phyloP scores from a whole-genome alignment of 2,797 vertebrate genomes.

The Microctenopoma steveboyesi region DNA sequence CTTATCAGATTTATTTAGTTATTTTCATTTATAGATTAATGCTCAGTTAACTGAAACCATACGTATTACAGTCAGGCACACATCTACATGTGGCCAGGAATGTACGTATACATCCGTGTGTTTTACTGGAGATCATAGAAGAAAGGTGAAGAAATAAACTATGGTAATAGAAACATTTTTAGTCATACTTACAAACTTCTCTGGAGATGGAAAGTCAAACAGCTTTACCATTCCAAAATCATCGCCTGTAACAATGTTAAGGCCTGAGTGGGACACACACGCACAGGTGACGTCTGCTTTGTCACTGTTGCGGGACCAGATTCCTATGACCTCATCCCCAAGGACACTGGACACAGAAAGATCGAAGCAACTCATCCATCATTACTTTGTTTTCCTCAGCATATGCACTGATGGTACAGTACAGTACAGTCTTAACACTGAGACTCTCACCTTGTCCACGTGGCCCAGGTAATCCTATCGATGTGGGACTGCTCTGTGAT shows the following conservation, averaged over 20 bases:
- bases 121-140: no score
- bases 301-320: conserved; percentile 97
- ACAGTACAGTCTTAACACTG: not conserved
- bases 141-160: conserved; percentile 26
- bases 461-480: conserved; percentile 98
- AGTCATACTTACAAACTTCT: conserved; percentile 96
- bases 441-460: conserved; percentile 93
- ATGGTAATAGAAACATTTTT: not conserved
- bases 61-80: no score
- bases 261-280: conserved; percentile 97
- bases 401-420: not conserved
- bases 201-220: conserved; percentile 97
- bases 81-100: no score
- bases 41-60: not conserved
- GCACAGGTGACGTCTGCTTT: conserved; percentile 97
- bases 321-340: conserved; percentile 95
- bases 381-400: not conserved
- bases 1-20: not conserved
- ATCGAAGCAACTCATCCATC: conserved; percentile 4
- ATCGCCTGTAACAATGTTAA: conserved; percentile 96
- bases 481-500: conserved; percentile 91
- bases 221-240: conserved; percentile 99
- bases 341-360: conserved; percentile 85
- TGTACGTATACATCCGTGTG: no score
- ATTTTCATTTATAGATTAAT: no score